These are phyloP conservation scores for Diachasma alloeum DNA, from an alignment of 1,140 invertebrate genomes.

Conservation along the genomic window DNA sequence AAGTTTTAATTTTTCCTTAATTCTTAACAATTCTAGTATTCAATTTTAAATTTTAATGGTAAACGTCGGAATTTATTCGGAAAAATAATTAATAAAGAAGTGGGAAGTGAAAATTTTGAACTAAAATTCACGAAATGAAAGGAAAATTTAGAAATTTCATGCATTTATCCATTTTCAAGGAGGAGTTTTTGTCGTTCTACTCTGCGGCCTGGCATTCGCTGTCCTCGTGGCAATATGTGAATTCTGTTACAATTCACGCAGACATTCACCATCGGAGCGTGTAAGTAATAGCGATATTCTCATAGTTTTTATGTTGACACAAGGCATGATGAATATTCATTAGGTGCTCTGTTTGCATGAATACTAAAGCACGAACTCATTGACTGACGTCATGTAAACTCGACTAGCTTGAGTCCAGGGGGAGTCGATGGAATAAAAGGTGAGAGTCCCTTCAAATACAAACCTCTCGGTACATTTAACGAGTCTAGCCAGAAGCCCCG, in stretches of 20 bases:
- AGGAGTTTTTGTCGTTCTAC: constrained; percentile 91
- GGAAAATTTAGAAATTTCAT: too few relatives aligned
- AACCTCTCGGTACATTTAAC: background rate
- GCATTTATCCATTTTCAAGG: constrained; percentile 58
- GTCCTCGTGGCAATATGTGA: constrained; percentile 81
- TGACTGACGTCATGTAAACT: constrained; percentile 51
- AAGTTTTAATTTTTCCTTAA: too few relatives aligned
- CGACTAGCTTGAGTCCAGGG: background rate
- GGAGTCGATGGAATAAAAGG: constrained; percentile 7
- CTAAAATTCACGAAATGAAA: too few relatives aligned
- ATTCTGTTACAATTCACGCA: constrained; percentile 83
- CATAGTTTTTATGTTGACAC: background rate
- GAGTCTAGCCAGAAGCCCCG: constrained; percentile 21
- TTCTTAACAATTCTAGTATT: too few relatives aligned
- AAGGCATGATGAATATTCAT: background rate
- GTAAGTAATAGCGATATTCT: constrained; percentile 59
- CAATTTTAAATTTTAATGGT: too few relatives aligned
- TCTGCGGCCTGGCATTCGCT: constrained; percentile 78
- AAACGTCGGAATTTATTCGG: too few relatives aligned
- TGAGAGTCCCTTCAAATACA: constrained; percentile 23
- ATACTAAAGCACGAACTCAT: constrained; percentile 58
- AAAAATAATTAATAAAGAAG: too few relatives aligned
- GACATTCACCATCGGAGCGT: constrained; percentile 73
- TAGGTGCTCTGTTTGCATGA: constrained; percentile 27
- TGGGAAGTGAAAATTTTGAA: too few relatives aligned